Base-by-base conservation (phyloP, 2,113 vertebrate species). In the Steatornis caripensis region DNA sequence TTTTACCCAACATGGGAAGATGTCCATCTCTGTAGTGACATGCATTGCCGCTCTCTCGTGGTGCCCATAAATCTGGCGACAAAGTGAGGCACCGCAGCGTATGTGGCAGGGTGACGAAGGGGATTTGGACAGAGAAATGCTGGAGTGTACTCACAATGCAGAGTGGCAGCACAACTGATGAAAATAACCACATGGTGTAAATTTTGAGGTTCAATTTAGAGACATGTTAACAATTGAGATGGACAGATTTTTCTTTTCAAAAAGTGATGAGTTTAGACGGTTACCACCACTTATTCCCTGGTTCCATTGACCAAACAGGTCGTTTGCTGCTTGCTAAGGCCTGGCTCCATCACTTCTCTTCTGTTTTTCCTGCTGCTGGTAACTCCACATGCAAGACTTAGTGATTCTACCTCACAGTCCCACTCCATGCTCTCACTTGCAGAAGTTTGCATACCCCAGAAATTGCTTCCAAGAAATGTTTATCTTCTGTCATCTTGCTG, bases 11-110 rank as follows among this genome's bases (percentile, higher is more conserved):
- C 6, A 4, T 5, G 26, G 32, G 61, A 62, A 69, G 51, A 57
- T 5, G 6, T 29, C 27, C 37, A 58, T 32, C 41, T 84, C 32
- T 43, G 49, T 18, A 55, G 68, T 54, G 86, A 77, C 55, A 34
- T 66, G 61, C 15, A 20, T 18, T 41, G 49, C 39, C 68, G 32
- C 16, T 20, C 1, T 11, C 34, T 15, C 26, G 76, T 3, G 0
- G 26, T n/a, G 32, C 68, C 34, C 53, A 36, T n/a, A 29, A 45
- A 9, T 18, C 19, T 54, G n/a, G n/a, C n/a, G 45, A 61, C 29
- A 26, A 76, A 80, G 24, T 0, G 11, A 90, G 30, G 24, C 53
- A 43, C 8, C 0, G 0, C 0, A 2, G 34, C 43, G 76, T 61
- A 29, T 41, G 32, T n/a, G 80, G 54, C 49, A 83, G 64, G 41